Conservation (phyloP, 1,140 invertebrate species). For the Cydia splendana region DNA sequence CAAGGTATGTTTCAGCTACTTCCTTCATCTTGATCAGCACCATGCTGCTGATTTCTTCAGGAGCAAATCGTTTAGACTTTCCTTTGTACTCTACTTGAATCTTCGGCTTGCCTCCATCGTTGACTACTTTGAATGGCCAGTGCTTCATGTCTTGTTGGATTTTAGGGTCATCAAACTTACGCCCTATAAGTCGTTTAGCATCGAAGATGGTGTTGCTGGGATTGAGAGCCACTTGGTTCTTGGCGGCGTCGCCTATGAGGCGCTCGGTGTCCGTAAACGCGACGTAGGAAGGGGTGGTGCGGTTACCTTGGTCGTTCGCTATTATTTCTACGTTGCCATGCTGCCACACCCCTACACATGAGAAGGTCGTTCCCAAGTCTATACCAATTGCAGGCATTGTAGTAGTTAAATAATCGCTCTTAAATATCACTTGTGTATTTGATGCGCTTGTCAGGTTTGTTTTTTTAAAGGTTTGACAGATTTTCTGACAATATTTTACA, state of each 20-base stretch:
- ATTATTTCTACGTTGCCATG: conserved; percentile 96
- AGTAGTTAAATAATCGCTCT: conserved; percentile 29
- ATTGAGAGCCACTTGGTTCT: conserved; percentile 83
- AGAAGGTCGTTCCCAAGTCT: conserved; percentile 91
- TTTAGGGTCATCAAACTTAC: conserved; percentile 85
- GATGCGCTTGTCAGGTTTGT: background rate
- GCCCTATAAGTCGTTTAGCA: conserved; percentile 83
- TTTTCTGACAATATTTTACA: background rate
- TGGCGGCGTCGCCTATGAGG: conserved; percentile 86
- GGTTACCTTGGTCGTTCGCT: conserved; percentile 96
- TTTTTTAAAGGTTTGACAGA: background rate
- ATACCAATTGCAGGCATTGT: conserved; percentile 86
- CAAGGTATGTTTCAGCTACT: conserved; percentile 86
- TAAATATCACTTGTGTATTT: conserved; percentile 15
- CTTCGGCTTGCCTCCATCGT: conserved; percentile 84
- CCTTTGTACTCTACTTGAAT: conserved; percentile 87
- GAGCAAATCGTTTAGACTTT: conserved; percentile 86
- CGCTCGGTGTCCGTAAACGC: conserved; percentile 91
- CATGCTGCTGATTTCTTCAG: conserved; percentile 89
- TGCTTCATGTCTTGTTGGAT: conserved; percentile 88
- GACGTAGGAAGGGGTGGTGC: conserved; percentile 95
- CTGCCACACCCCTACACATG: conserved; percentile 89
- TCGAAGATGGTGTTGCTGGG: conserved; percentile 79
- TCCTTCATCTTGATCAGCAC: conserved; percentile 80
- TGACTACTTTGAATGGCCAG: conserved; percentile 87